Conservation (phyloP, 2,113 vertebrate species). For the Chloropsis hardwickii region DNA sequence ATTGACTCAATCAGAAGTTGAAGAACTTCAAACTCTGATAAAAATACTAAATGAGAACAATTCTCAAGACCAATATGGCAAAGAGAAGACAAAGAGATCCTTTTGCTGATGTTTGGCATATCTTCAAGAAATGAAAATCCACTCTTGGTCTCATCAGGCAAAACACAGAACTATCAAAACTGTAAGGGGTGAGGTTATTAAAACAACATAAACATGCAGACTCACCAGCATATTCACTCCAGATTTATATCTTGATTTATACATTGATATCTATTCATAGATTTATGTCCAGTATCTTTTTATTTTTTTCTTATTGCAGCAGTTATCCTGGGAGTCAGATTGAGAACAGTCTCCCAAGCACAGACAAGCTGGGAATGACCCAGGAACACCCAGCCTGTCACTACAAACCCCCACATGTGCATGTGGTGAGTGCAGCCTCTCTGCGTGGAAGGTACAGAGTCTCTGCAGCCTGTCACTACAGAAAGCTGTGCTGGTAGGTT, state of each 20-base stretch:
- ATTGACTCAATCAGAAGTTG: background rate
- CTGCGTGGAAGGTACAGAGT: background rate
- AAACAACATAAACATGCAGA: background rate
- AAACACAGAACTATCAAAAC: background rate
- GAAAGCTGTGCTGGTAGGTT: accelerated
- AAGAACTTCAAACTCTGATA: background rate
- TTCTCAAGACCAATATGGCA: background rate
- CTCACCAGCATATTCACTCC: background rate
- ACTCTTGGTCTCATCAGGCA: accelerated
- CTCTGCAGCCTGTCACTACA: background rate
- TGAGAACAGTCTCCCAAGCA: background rate
- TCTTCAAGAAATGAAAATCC: background rate
- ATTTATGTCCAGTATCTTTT: background rate
- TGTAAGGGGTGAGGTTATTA: background rate
- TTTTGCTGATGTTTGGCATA: background rate
- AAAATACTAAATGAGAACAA: background rate
- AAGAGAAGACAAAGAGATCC: background rate
- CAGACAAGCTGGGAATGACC: background rate
- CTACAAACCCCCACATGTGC: accelerated
- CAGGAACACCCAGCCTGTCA: background rate
- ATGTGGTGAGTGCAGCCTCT: background rate
- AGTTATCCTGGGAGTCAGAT: background rate
- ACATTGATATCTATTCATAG: background rate
- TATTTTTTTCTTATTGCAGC: background rate
- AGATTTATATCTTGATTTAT: background rate